Evolutionary conservation across 2,888 invertebrate genomes (phyloP), one percentile per base, ranked within the genome.

Genomic region (Clusia tigrina): DNA sequence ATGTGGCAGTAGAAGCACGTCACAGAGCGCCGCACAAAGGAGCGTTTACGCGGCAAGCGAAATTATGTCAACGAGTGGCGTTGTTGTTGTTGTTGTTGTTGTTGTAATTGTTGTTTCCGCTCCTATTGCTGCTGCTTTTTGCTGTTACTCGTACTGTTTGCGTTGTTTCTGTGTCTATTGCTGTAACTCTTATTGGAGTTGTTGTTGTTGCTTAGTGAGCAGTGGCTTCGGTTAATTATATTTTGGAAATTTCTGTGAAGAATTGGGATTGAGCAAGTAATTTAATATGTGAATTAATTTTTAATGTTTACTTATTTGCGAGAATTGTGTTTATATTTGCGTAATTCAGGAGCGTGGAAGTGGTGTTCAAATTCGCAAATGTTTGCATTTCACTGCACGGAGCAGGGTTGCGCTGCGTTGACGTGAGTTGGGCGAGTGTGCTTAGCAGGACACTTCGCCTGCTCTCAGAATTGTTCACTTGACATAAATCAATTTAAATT

Each of bases 51-150:
- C 12, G 6, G 6, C 15, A 18, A 20, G 48, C 48, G 72, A 80
- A 79, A 81, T 79, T 81, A 80, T 79, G 79, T 79, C 79, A 79
- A 80, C 79, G 81, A 78, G 78, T 74, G 72, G 68, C 78, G 37
- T 18, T 37, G 79, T 78, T 71, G 77, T 71, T 78, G 76, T 71
- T 79, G 73, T 68, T 69, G 68, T 67, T 66, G n/a, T n/a, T n/a
- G n/a, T n/a, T n/a, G n/a, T n/a, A n/a, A n/a, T n/a, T n/a, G n/a
- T n/a, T n/a, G n/a, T n/a, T n/a, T n/a, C n/a, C 70, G 66, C 64
- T 62, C 66, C 74, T 72, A 75, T 71, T 70, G 23, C 76, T 64
- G 55, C 68, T 68, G 65, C 64, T 62, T 71, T 26, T 38, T 52
- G 23, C 37, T 48, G 58, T 56, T 64, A 53, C n/a, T 52, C 42